Percentiles rank a stretch among this genome's conserved stretches.
Conservation (phyloP, 2,888 invertebrate genomes). For the Creontiades dilutus region DNA sequence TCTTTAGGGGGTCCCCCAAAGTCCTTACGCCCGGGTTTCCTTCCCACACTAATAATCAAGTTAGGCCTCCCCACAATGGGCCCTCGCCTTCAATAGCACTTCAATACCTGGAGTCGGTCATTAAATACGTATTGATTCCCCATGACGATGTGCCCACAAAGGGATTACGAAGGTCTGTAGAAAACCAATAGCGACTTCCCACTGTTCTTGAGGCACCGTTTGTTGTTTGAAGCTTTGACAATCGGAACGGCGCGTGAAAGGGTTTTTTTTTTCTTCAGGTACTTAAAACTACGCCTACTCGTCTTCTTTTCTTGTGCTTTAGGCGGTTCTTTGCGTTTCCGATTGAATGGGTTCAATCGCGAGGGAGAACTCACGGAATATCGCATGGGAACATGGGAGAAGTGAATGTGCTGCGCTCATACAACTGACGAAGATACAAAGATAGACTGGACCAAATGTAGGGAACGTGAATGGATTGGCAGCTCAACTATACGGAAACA, state of each 20-base stretch:
- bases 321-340: background rate
- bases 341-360: background rate
- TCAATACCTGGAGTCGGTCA: constrained; percentile 34
- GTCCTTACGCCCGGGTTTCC: background rate
- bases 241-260: constrained; percentile 20
- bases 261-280: constrained; percentile 10
- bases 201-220: constrained; percentile 26
- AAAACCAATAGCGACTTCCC: constrained; percentile 39
- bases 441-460: no score
- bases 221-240: constrained; percentile 23
- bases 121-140: constrained; percentile 22
- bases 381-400: constrained; percentile 11
- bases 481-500: no score
- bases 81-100: constrained; percentile 15
- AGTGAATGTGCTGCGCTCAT: background rate
- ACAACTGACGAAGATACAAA: background rate
- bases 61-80: constrained; percentile 2
- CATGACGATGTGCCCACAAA: background rate
- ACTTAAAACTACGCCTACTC: constrained; percentile 39
- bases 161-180: constrained; percentile 18
- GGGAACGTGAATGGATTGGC: no score
- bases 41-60: constrained; percentile 39
- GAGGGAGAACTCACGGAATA: background rate
- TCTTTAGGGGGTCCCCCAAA: constrained; percentile 24
- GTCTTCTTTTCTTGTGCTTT: constrained; percentile 18